Base-by-base conservation (phyloP, 2,888 invertebrate species). In the Steinernema hermaphroditum region DNA sequence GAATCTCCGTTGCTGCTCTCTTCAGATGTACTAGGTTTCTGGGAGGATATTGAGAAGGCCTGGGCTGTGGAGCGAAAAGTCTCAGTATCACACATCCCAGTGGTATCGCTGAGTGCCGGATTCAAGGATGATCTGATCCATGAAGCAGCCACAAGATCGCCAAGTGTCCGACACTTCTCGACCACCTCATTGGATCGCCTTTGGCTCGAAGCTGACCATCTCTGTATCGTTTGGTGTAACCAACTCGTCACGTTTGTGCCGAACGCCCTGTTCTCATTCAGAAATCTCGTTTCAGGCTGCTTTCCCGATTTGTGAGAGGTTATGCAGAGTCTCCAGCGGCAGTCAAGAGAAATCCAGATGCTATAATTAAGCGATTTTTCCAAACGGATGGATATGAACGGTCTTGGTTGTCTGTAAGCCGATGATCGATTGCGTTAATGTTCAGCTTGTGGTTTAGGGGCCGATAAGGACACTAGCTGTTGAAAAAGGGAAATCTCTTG, bases 1-100 rank as follows among this genome's bases (percentile, higher is more conserved):
- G 89, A 90, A 8, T 92, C 94, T 29, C 81, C 79, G 80, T 57
- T 69, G 79, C 19, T 72, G 19, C 44, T 71, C 27, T 62, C 50
- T 0, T 32, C n/a, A 22, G 62, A 69, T 1, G 49, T 69, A 14
- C 24, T 24, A 4, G 29, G 29, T 16, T 44, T n/a, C n/a, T 69
- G 69, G 69, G 27, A 69, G 12, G 27, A 1, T 2, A 69, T 69
- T 27, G 46, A 69, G 29, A 14, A 27, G 9, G 44, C 43, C 24
- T 50, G 32, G 46, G 32, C 44, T 12, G 12, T 22, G 84, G 88
- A 22, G 1, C 19, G 44, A 9, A 41, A 72, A n/a, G 34, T 74
- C 27, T 29, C 34, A 43, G 50, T 37, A 54, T 12, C 37, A 12
- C 75, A 79, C 22, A 69, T 82, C 2, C 78, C 79, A 22, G 71